A percentile compares a stretch with the other conserved stretches of the same genome.
phyloP scores from a whole-genome alignment of 2,113 vertebrate genomes.

The Uropsilus gracilis region DNA sequence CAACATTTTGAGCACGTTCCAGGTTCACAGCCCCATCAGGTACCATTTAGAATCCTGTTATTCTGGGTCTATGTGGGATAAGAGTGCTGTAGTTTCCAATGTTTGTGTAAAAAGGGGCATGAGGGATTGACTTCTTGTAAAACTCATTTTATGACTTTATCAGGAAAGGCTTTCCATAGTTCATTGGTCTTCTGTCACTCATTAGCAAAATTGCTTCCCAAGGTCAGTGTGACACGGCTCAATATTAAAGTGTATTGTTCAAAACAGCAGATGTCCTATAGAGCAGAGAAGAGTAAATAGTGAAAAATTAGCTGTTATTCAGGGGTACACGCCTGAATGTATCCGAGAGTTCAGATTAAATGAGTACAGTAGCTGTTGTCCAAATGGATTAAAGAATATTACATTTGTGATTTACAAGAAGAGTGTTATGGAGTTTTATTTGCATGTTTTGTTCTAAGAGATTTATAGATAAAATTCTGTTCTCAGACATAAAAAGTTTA shows the following conservation, averaged over 20 bases:
- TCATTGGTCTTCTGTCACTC: conserved; percentile 36
- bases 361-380: neutral
- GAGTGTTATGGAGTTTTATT: neutral
- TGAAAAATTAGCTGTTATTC: conserved; percentile 33
- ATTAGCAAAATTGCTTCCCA: conserved; percentile 48
- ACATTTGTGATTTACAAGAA: conserved; percentile 35
- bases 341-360: conserved; percentile 38
- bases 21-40: neutral
- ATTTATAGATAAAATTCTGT: conserved; percentile 20
- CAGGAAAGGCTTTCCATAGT: conserved; percentile 23
- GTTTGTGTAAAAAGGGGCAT: neutral
- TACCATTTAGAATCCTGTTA: conserved; percentile 31
- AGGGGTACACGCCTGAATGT: neutral
- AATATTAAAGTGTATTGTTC: neutral
- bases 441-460: neutral
- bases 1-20: neutral
- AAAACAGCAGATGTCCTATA: neutral
- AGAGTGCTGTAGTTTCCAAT: neutral
- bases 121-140: conserved; percentile 17
- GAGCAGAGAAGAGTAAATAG: neutral
- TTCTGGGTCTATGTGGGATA: neutral
- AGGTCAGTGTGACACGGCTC: conserved; percentile 36
- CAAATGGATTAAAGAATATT: neutral
- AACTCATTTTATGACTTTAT: conserved; percentile 43
- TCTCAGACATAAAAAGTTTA: neutral